Evolutionary conservation across 2,888 invertebrate genomes (phyloP).

Genomic region (Falcaria lacertinaria): DNA sequence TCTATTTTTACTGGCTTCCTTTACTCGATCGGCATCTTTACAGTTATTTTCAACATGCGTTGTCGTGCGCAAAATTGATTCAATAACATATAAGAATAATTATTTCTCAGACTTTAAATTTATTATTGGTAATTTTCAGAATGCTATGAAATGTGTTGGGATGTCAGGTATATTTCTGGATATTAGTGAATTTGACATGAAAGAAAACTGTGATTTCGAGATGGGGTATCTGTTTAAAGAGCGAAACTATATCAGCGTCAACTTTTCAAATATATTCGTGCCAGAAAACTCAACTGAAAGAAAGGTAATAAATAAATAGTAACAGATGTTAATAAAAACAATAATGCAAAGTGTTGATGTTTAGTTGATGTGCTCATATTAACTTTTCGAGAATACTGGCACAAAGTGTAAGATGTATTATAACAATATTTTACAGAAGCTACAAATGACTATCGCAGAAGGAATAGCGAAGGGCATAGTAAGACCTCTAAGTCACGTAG

Average conservation of each 20-base stretch:
- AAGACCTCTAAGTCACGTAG: constrained; percentile 81
- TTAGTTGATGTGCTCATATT: no score
- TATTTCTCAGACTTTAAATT: no score
- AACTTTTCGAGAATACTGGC: no score
- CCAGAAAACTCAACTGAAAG: constrained; percentile 16
- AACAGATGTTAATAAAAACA: neutral
- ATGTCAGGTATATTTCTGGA: constrained; percentile 3
- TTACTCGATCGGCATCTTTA: no score
- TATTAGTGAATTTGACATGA: constrained; percentile 4
- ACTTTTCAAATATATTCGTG: constrained; percentile 22
- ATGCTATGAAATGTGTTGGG: constrained; percentile 1
- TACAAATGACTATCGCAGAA: constrained; percentile 76
- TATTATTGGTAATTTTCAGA: neutral
- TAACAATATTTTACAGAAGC: constrained; percentile 65
- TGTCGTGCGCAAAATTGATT: no score
- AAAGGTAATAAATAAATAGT: constrained; percentile 1
- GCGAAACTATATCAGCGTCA: constrained; percentile 6
- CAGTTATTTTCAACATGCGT: no score
- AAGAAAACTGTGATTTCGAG: constrained; percentile 4
- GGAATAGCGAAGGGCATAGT: constrained; percentile 84
- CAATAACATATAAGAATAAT: no score
- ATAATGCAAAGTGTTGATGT: no score
- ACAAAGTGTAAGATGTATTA: no score
- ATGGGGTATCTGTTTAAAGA: constrained; percentile 3
- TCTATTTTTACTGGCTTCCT: no score